phyloP scores from a whole-genome alignment of 2,113 vertebrate genomes.

The Misgurnus mizolepis region DNA sequence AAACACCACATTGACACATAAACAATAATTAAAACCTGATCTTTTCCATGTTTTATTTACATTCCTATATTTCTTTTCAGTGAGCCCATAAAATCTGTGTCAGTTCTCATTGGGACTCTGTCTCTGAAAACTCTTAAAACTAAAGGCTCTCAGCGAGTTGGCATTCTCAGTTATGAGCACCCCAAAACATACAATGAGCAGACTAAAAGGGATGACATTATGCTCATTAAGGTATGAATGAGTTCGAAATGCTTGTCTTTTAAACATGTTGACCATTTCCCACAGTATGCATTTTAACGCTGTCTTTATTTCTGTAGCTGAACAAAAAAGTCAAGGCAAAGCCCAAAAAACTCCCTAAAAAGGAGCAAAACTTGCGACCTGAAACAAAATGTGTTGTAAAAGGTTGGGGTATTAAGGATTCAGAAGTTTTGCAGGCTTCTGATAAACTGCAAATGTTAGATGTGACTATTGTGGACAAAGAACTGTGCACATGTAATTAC shows the following conservation, averaged over 20 bases:
- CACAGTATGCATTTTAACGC: background rate
- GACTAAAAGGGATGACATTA: slow-evolving; percentile 55
- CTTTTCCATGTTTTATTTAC: background rate
- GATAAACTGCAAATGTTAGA: slow-evolving; percentile 51
- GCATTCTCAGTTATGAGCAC: background rate
- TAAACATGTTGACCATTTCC: background rate
- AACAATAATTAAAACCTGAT: too few species aligned
- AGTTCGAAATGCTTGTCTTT: background rate
- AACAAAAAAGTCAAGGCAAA: slow-evolving; percentile 38
- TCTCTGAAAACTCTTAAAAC: slow-evolving; percentile 43
- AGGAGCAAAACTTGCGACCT: slow-evolving; percentile 14
- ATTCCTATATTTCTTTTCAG: slow-evolving; percentile 21
- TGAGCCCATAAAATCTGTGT: background rate
- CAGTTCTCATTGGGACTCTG: slow-evolving; percentile 49
- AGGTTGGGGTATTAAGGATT: slow-evolving; percentile 49
- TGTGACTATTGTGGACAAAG: slow-evolving; percentile 47
- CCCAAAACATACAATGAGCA: slow-evolving; percentile 2
- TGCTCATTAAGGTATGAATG: slow-evolving; percentile 55
- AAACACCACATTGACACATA: too few species aligned
- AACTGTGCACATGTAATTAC: slow-evolving; percentile 47
- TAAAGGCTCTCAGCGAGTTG: slow-evolving; percentile 33
- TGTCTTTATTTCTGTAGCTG: slow-evolving; percentile 39
- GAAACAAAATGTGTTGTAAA: slow-evolving; percentile 53
- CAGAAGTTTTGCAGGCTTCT: fast-evolving
- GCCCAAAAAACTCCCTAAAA: slow-evolving; percentile 32